phyloP scores from a whole-genome alignment of 2,888 invertebrate genomes.

The Sussaba pulchella region DNA sequence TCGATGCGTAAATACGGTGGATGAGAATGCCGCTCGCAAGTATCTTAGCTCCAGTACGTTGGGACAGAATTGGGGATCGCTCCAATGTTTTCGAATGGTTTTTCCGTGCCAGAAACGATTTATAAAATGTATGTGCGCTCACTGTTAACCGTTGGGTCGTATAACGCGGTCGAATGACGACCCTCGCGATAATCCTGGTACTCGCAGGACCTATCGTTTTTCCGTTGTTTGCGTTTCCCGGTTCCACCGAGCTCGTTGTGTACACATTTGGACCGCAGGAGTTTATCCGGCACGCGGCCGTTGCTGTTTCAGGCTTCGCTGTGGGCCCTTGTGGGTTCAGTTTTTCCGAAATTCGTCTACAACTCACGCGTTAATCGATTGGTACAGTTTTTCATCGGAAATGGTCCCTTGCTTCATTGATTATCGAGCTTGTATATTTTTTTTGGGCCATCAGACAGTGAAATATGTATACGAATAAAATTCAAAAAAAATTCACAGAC shows the following conservation, averaged over 20 bases:
- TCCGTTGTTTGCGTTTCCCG: conserved; percentile 55
- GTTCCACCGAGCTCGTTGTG: conserved; percentile 26
- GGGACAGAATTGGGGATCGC: neutral
- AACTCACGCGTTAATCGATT: neutral
- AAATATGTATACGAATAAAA: too few species aligned
- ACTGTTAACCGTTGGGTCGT: conserved; percentile 10
- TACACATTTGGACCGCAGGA: conserved; percentile 41
- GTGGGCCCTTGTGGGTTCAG: neutral
- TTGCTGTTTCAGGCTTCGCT: neutral
- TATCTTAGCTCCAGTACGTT: neutral
- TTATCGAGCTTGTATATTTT: too few species aligned
- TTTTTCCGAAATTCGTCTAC: conserved; percentile 15
- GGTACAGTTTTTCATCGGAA: neutral
- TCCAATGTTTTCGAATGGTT: conserved; percentile 41
- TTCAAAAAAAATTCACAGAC: too few species aligned
- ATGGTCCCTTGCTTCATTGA: too few species aligned
- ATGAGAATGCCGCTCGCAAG: neutral
- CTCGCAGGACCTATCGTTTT: conserved; percentile 56
- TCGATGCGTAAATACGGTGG: conserved; percentile 3
- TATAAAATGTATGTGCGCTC: neutral
- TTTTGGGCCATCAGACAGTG: too few species aligned
- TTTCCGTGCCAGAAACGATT: conserved; percentile 9
- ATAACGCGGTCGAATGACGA: conserved; percentile 28
- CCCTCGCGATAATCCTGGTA: conserved; percentile 51
- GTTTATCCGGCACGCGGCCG: conserved; percentile 2